Evolutionary conservation across 2,113 vertebrate species (phyloP), one percentile per base, ranked within the genome.

Genomic region (Nycticebus coucang): DNA sequence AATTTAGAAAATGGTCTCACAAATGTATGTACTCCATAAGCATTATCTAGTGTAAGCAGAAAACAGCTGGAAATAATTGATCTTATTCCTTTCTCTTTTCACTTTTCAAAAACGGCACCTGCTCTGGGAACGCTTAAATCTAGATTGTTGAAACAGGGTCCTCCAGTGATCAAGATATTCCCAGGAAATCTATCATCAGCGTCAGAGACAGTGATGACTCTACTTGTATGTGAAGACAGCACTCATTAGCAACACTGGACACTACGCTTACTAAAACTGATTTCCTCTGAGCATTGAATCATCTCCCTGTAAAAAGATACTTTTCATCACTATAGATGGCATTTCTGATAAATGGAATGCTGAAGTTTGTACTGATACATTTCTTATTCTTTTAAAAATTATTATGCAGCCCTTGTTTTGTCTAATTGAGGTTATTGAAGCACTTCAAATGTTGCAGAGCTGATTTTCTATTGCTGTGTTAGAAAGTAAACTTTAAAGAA

Each of bases 401-500:
- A 64, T 77, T 69, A 64, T 7, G 26, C 4, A 62, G 11, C 21
- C 87, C 33, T 37, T 59, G 15, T 50, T 91, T 72, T 69, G 41
- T 30, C 33, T 41, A 41, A 30, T 62, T n/a, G 17, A 2, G 60
- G 66, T 86, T 82, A 60, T 75, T 35, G 66, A 77, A 37, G n/a
- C 37, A 90, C 69, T 85, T 26, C 33, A 68, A 1, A 41, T 75
- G 45, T 80, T 88, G 55, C 3, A 86, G n/a, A 79, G 18, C n/a
- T 95, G 57, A 60, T 89, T 92, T 89, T 86, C 68, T 87, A 80
- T 66, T 26, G 86, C 4, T 55, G 18, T 75, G 22, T 86, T 87
- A 66, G 50, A 81, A 83, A 53, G 53, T 71, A 86, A 75, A 64
- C 11, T 75, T 74, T 37, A 77, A 28, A 69, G 60, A 5, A 64